Evolutionary conservation across 2,888 invertebrate genomes (phyloP), one percentile per base, ranked within the genome.

Genomic region (Thera obeliscata): DNA sequence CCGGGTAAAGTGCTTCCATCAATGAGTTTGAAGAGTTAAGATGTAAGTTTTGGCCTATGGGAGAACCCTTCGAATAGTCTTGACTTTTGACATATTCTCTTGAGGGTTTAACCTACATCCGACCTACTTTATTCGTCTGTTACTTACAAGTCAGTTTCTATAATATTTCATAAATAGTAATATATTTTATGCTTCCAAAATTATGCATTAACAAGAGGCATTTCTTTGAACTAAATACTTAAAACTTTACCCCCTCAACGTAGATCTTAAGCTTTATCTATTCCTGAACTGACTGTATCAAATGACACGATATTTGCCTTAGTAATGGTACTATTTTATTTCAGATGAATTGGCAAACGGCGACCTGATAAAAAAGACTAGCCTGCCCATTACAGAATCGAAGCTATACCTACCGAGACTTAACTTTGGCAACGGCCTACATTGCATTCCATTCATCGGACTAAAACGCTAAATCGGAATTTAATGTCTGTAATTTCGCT

Each of bases 11-110:
- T 78, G 78, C 69, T 58, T 66, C 78, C 76, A 82, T 84, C 84
- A 82, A 85, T 86, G 82, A 82, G 80, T 85, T 85, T 83, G 80
- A 82, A 83, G 81, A 86, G 84, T 81, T 81, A 81, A 82, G 78
- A 77, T 77, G 78, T 77, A 85, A 88, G 82, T 87, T 87, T 77
- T 69, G 78, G 77, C 86, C 82, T 76, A 65, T 71, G 87, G 85
- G 87, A 84, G 72, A 81, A 82, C 84, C 86, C 78, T 78, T 73
- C 73, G 77, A 80, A 80, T 83, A 83, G 77, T 80, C 81, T 62
- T 62, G 65, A 62, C 80, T 81, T 77, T 59, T 63, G 66, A 81
- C 83, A 80, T 78, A 77, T 80, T 75, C 85, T 78, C 81, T 56
- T 65, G 83, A 79, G 84, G 70, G 76, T 62, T 57, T 68, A 67